Evolutionary conservation across 1,140 invertebrate genomes (phyloP).

Genomic region (Meloidogyne hapla): DNA sequence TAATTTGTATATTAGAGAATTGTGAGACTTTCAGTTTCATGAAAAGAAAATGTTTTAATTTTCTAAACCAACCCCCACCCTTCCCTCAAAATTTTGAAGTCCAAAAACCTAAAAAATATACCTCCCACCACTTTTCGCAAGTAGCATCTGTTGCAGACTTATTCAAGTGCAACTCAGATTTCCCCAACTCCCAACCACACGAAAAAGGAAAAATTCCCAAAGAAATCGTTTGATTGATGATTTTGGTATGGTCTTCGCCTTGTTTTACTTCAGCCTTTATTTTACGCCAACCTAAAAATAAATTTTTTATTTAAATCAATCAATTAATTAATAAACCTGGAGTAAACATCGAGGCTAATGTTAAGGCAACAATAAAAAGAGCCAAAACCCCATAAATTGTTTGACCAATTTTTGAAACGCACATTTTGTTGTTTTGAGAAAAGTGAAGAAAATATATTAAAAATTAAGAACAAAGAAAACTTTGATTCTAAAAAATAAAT

Average conservation of each 20-base stretch:
- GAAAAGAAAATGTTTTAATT: no score
- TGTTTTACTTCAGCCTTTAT: constrained; percentile 8
- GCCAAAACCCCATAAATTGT: background rate
- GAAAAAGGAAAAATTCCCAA: constrained; percentile 11
- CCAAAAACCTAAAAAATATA: background rate
- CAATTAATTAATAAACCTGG: background rate
- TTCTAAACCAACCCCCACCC: no score
- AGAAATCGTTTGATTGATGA: constrained; percentile 4
- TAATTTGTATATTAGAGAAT: no score
- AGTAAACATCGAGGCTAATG: background rate
- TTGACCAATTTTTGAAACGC: background rate
- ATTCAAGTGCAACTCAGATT: background rate
- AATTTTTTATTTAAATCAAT: no score
- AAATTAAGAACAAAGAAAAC: no score
- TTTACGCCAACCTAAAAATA: constrained; percentile 2
- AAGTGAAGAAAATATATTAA: background rate
- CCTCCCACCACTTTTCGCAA: background rate
- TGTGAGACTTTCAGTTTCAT: no score
- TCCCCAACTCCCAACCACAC: constrained; percentile 1
- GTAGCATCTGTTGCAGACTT: background rate
- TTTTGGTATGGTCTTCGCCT: background rate
- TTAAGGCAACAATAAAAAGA: background rate
- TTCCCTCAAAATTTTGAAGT: no score
- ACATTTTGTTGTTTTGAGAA: constrained; percentile 6
- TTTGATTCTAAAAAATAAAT: no score